Evolutionary conservation across 2,113 vertebrate species (phyloP).

Genomic region (Lepus timidus): DNA sequence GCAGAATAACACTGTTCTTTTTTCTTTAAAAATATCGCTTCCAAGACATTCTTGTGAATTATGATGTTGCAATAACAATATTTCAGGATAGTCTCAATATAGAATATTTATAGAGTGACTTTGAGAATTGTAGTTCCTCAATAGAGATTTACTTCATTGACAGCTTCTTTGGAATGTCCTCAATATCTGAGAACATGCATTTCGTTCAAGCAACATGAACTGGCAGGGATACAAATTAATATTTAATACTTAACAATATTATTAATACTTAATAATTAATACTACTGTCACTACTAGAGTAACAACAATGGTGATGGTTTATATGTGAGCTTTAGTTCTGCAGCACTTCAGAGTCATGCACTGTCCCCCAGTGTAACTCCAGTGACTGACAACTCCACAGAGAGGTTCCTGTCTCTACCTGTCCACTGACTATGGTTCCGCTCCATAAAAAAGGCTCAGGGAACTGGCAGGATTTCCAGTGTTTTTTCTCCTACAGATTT

Average conservation of each 20-base stretch:
- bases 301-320: background rate
- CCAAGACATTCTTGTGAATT: background rate
- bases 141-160: background rate
- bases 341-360: background rate
- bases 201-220: background rate
- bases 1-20: background rate
- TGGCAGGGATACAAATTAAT: background rate
- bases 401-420: background rate
- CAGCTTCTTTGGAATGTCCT: background rate
- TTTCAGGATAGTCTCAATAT: slow-evolving; percentile 8
- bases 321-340: background rate
- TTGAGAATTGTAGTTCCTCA: slow-evolving; percentile 4
- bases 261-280: background rate
- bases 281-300: too few relatives aligned
- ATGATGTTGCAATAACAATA: background rate
- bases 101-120: background rate
- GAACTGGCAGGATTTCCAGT: background rate
- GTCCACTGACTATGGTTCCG: background rate
- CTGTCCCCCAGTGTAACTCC: background rate
- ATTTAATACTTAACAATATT: background rate
- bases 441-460: rapidly evolving
- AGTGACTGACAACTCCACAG: background rate
- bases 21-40: background rate
- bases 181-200: background rate
- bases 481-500: background rate